Percentiles rank a stretch among this genome's conserved stretches.
phyloP scores from a whole-genome alignment of 2,797 vertebrate genomes.

The Tinamus major region DNA sequence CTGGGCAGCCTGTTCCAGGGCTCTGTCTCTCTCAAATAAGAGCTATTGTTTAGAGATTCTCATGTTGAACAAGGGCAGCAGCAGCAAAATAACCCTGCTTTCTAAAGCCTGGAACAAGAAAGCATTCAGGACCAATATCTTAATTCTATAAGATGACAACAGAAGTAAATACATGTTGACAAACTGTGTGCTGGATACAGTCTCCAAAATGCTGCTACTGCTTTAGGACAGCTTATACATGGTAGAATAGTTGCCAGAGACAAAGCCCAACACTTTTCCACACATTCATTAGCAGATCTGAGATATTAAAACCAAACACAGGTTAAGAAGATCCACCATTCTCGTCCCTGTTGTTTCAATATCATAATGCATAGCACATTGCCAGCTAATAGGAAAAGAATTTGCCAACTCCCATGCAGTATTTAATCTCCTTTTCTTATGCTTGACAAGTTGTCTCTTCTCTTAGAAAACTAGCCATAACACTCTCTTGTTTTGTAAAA shows the following conservation, averaged over 20 bases:
- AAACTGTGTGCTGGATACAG: background rate
- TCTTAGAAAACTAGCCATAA: background rate
- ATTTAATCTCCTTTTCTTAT: background rate
- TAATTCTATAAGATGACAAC: background rate
- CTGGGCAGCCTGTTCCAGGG: too few species aligned
- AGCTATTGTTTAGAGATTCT: background rate
- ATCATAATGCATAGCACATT: background rate
- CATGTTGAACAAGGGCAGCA: background rate
- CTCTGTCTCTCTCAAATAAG: too few species aligned
- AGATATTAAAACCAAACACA: slow-evolving; percentile 31
- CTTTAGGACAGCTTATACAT: background rate
- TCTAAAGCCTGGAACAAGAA: background rate
- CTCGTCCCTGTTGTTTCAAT: background rate
- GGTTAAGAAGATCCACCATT: background rate
- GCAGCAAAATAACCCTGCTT: background rate
- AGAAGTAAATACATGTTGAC: background rate
- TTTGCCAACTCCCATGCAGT: background rate
- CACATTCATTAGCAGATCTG: background rate
- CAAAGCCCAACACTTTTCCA: background rate
- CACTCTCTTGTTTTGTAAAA: background rate
- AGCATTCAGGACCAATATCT: background rate
- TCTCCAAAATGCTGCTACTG: background rate
- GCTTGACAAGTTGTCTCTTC: background rate
- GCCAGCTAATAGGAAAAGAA: background rate
- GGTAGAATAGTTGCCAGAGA: background rate